Evolutionary conservation across 2,113 vertebrate species (phyloP).

Genomic region (Podarcis raffonei): DNA sequence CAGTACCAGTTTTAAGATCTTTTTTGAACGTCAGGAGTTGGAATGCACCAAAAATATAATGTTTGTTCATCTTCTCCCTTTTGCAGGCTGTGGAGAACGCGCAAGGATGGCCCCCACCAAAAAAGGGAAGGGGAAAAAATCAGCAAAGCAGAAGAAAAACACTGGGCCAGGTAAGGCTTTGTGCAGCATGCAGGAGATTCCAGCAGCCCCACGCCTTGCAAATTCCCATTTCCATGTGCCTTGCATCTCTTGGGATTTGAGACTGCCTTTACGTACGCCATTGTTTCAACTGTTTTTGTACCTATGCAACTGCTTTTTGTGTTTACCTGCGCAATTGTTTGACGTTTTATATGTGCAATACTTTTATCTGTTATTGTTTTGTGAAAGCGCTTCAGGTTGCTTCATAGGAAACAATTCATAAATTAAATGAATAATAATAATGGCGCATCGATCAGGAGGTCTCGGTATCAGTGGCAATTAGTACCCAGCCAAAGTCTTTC

Average conservation of each 20-base stretch:
- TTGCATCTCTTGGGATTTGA: neutral
- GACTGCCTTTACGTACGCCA: too few species aligned
- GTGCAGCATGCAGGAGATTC: too few species aligned
- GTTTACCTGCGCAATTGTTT: too few species aligned
- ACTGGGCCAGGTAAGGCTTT: slow-evolving; percentile 30
- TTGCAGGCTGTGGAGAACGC: neutral
- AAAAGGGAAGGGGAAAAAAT: slow-evolving; percentile 57
- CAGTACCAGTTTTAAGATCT: neutral
- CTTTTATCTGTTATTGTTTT: too few species aligned
- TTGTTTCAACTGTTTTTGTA: too few species aligned
- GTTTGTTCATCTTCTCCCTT: neutral
- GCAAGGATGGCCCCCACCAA: slow-evolving; percentile 74
- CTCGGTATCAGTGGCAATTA: neutral
- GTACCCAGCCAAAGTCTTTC: neutral
- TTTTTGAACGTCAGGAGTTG: too few species aligned
- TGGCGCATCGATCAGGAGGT: too few species aligned
- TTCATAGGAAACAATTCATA: too few species aligned
- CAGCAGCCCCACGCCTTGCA: neutral
- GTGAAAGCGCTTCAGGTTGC: too few species aligned
- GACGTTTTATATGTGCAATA: too few species aligned
- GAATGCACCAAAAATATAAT: neutral
- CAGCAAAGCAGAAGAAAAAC: slow-evolving; percentile 41
- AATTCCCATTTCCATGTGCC: neutral
- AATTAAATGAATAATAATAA: too few species aligned
- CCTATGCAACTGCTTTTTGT: too few species aligned